Evolutionary conservation across 2,113 vertebrate genomes (phyloP).

Genomic region (Hepsetus odoe): DNA sequence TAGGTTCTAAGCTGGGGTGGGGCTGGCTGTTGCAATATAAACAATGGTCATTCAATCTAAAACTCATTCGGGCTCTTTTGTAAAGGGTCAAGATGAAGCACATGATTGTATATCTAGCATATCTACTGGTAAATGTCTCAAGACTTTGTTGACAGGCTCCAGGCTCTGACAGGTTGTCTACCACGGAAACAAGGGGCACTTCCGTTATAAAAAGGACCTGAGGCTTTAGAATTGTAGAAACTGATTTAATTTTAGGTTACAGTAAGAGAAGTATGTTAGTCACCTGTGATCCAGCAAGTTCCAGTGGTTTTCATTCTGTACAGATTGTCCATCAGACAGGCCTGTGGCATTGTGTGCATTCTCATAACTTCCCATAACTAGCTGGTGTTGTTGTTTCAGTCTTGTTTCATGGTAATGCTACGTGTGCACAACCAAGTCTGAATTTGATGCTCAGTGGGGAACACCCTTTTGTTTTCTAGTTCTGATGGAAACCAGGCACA

Average conservation of each 20-base stretch:
- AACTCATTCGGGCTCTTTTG: slow-evolving; percentile 63
- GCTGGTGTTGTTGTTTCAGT: slow-evolving; percentile 12
- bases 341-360: background rate
- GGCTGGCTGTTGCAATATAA: slow-evolving; percentile 63
- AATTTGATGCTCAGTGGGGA: slow-evolving; percentile 10
- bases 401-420: background rate
- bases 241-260: background rate
- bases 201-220: slow-evolving; percentile 36
- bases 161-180: slow-evolving; percentile 37
- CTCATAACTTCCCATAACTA: background rate
- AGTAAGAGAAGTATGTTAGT: background rate
- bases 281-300: background rate
- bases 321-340: background rate
- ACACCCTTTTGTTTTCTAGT: slow-evolving; percentile 62
- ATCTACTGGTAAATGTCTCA: background rate
- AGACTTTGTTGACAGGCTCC: slow-evolving; percentile 20
- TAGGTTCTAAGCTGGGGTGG: slow-evolving; percentile 61
- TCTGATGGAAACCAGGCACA: slow-evolving; percentile 66
- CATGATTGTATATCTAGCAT: background rate
- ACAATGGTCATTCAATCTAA: slow-evolving; percentile 66
- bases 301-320: background rate
- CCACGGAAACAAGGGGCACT: slow-evolving; percentile 27
- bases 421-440: background rate
- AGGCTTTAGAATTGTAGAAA: background rate
- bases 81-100: slow-evolving; percentile 49